Base-by-base conservation (phyloP, 2,888 invertebrate genomes). In the Achlya flavicornis region DNA sequence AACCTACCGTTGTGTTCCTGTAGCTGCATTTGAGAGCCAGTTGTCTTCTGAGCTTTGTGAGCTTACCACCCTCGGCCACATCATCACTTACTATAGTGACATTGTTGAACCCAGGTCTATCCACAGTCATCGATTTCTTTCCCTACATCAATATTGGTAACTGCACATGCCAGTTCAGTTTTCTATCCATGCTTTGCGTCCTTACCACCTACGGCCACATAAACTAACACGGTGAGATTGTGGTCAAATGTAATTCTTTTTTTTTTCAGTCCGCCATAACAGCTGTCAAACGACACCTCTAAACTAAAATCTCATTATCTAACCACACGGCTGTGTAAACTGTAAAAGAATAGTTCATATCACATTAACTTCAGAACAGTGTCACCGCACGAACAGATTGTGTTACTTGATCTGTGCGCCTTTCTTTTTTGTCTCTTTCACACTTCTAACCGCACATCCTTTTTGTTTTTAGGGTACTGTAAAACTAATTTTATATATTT, bases 401-500 rank as follows among this genome's bases (percentile, higher is more conserved):
- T 63, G 59, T 63, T 61, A 61, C 32, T 16, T 14, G n/a, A 61
- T 32, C 6, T 58, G 60, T 60, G 19, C 53, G 53, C 53, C 53
- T 53, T 53, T 53, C 53, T 53, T 53, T 53, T 60, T 61, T 58
- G 57, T 63, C 61, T 64, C 41, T 43, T 64, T 61, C 61, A 35
- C 64, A 58, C 62, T 53, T 19, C 35, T 38, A 14, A 64, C 64
- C 64, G 53, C 53, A 64, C 64, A 62, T 64, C 64, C 64, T 59
- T 61, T 26, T 58, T 53, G 19, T 53, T 53, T 53, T 53, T 53
- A 53, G 19, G 53, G 16, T 10, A 7, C 10, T 19, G 53, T 53
- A 3, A 16, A 53, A 19, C 19, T 19, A 0, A 53, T 53, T 53
- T 53, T 14, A 3, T 16, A 10, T 3, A 5, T n/a, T 5, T 46